These are phyloP conservation scores for Cryptophagus acutangulus DNA, from an alignment of 2,888 invertebrate species.

Conservation along the genomic window DNA sequence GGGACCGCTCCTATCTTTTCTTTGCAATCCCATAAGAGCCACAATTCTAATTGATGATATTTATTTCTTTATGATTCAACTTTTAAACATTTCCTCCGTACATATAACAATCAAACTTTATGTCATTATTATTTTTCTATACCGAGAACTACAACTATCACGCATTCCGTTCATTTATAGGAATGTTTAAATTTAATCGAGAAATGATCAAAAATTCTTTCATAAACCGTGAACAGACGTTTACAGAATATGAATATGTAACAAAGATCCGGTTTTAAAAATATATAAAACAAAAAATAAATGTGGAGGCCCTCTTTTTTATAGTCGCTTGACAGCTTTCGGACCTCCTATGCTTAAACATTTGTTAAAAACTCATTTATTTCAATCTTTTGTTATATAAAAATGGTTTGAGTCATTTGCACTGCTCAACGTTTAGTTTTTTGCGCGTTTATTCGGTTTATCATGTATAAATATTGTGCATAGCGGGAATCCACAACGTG, in stretches of 20 bases:
- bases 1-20: slow-evolving; percentile 38
- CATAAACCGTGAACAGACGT: neutral
- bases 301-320: no score
- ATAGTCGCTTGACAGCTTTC: slow-evolving; percentile 9
- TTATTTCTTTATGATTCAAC: slow-evolving; percentile 34
- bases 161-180: no score
- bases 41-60: slow-evolving; percentile 41
- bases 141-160: no score
- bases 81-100: slow-evolving; percentile 15
- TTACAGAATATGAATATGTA: slow-evolving; percentile 8
- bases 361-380: neutral
- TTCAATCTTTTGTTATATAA: neutral
- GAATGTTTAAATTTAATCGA: no score
- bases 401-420: neutral
- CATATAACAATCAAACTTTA: no score
- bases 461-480: slow-evolving; percentile 25
- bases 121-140: no score
- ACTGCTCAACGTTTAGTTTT: neutral
- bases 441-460: neutral
- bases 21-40: slow-evolving; percentile 35
- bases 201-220: neutral
- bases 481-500: slow-evolving; percentile 30
- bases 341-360: slow-evolving; percentile 6
- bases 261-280: slow-evolving; percentile 8
- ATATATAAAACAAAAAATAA: no score